Percentiles rank a stretch among this genome's conserved stretches.
These are phyloP conservation scores for Pantherophis vulpinus DNA, from an alignment of 2,797 vertebrate genomes.

Conservation along the genomic window DNA sequence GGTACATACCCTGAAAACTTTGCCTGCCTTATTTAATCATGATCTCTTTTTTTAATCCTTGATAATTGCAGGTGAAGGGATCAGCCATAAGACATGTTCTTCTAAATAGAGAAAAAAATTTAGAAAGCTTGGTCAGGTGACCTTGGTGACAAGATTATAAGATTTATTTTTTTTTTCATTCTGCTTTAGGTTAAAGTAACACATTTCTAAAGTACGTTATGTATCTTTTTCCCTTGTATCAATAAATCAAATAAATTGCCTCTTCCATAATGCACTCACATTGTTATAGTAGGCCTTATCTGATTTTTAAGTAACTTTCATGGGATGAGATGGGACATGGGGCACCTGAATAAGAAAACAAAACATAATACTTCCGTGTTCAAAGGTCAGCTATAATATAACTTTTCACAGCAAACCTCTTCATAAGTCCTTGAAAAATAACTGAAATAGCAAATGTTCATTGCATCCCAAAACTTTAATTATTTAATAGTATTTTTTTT, in stretches of 20 bases:
- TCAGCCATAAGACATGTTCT: neutral
- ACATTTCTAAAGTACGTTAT: constrained; percentile 23
- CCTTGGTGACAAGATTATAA: neutral
- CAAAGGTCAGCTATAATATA: constrained; percentile 59
- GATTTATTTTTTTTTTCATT: neutral
- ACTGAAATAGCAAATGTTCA: neutral
- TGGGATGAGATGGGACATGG: constrained; percentile 61
- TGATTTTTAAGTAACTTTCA: constrained; percentile 68
- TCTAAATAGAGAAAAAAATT: neutral
- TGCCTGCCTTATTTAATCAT: neutral
- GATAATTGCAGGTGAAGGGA: neutral
- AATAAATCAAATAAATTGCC: constrained; percentile 46
- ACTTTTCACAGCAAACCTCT: constrained; percentile 59
- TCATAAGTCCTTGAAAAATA: constrained; percentile 29
- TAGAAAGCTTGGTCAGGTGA: neutral
- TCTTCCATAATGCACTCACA: constrained; percentile 39
- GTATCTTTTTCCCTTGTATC: constrained; percentile 42
- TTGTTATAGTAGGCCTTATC: constrained; percentile 54
- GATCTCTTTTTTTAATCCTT: neutral
- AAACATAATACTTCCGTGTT: constrained; percentile 65
- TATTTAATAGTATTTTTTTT: neutral
- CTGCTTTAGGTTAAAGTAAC: neutral
- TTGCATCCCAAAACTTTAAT: neutral
- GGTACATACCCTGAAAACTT: neutral
- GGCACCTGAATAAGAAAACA: constrained; percentile 67